Conservation (phyloP, 2,113 vertebrate genomes). For the Otocyon megalotis region DNA sequence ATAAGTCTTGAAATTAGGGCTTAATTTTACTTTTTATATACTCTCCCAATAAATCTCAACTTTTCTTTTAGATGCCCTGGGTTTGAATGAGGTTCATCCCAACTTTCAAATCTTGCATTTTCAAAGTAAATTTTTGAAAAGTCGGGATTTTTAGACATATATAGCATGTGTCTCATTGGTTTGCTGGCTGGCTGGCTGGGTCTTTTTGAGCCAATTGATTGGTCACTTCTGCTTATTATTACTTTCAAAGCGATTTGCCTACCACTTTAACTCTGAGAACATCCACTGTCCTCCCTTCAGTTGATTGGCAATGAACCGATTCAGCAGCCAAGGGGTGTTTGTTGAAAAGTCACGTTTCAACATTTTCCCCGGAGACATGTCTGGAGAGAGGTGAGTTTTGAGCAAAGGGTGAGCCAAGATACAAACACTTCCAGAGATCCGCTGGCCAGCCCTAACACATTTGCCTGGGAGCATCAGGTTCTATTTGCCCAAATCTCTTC, state of each 20-base stretch:
- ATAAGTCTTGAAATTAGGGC: constrained; percentile 1
- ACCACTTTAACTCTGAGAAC: neutral
- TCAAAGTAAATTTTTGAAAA: neutral
- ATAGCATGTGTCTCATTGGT: neutral
- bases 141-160: neutral
- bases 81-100: neutral
- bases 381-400: neutral
- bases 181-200: neutral
- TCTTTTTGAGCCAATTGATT: neutral
- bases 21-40: constrained; percentile 13
- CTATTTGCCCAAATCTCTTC: neutral
- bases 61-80: neutral
- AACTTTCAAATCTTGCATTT: neutral
- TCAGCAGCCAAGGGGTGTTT: neutral
- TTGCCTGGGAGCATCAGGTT: neutral
- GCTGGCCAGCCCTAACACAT: neutral
- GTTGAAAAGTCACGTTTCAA: neutral
- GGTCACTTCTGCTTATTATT: neutral
- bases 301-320: neutral
- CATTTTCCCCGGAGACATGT: neutral
- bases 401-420: neutral
- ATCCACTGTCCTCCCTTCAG: neutral
- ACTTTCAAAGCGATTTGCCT: neutral
- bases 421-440: neutral
- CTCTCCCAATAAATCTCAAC: neutral